Evolutionary conservation across 2,888 invertebrate species (phyloP).

Genomic region (Thymelicus lineola): DNA sequence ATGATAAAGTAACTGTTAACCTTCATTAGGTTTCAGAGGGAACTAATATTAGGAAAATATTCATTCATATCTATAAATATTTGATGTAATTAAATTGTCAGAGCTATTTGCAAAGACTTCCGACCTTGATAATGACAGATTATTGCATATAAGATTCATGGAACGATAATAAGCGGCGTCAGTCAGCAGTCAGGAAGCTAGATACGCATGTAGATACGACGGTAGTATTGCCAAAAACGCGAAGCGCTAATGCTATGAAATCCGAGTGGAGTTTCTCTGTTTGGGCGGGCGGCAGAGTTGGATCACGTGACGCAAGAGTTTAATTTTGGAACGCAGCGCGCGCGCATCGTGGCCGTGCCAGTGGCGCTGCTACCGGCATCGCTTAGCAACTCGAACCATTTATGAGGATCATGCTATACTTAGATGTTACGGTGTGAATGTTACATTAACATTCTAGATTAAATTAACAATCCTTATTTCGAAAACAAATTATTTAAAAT

Average conservation of each 20-base stretch:
- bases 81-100: slow-evolving; percentile 41
- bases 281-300: slow-evolving; percentile 79
- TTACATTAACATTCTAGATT: background rate
- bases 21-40: slow-evolving; percentile 1
- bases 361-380: slow-evolving; percentile 65
- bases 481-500: background rate
- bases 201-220: slow-evolving; percentile 28
- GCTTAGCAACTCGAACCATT: slow-evolving; percentile 77
- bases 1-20: background rate
- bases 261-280: slow-evolving; percentile 82
- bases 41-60: background rate
- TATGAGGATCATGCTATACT: slow-evolving; percentile 79
- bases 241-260: slow-evolving; percentile 70
- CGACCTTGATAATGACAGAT: slow-evolving; percentile 72
- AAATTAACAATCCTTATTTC: background rate
- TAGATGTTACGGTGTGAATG: slow-evolving; percentile 58
- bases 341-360: slow-evolving; percentile 68
- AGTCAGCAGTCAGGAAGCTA: slow-evolving; percentile 9
- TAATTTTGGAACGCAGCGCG: slow-evolving; percentile 80
- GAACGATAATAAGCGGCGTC: slow-evolving; percentile 30
- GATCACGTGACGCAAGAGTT: slow-evolving; percentile 77
- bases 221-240: slow-evolving; percentile 54
- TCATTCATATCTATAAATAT: background rate
- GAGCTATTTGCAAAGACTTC: slow-evolving; percentile 36
- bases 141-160: slow-evolving; percentile 31